Base-by-base conservation (phyloP, 1,140 invertebrate genomes). In the Leptinotarsa undecemlineata region DNA sequence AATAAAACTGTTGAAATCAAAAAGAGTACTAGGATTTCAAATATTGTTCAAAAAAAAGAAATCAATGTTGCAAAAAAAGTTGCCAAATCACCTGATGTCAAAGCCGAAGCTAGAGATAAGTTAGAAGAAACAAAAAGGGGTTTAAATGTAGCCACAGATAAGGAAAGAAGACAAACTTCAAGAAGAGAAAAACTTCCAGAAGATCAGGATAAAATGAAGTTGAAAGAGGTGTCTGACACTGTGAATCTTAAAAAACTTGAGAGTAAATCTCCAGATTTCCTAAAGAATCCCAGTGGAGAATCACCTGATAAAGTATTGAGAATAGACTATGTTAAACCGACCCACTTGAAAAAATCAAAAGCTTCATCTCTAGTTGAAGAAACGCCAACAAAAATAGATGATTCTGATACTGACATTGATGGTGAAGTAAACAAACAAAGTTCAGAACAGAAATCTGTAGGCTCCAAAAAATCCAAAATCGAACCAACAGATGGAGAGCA, bases 1-100 rank as follows among this genome's bases (percentile, higher is more conserved):
- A 63, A 63, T 20, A 47, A 47, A 21, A 64, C 62, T 19, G 57
- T 61, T 20, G 71, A 72, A 48, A 47, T 63, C 17, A 72, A 72
- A 23, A 72, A 64, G 20, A 72, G 60, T 64, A 64, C n/a, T n/a
- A 72, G 68, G 20, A 57, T 70, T 5, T 70, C 71, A 0, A 72
- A 72, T 15, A 15, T 72, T 13, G 62, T 64, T 48, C 14, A 61
- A 20, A 72, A 72, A 64, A 72, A 64, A 48, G 68, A 69, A 42
- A 47, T 60, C 60, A 47, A 68, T 13, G 15, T 61, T 6, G 15
- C 51, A n/a, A 71, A 71, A 71, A 61, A n/a, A 6, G 3, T 15
- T 26, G 33, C 14, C 23, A 69, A 48, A 42, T 11, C 33, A 42
- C 33, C 33, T 11, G 33, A 42, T 0, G n/a, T 14, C 21, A 62